Conservation (phyloP, 2,113 vertebrate species). For the Mesoclemmys tuberculata region DNA sequence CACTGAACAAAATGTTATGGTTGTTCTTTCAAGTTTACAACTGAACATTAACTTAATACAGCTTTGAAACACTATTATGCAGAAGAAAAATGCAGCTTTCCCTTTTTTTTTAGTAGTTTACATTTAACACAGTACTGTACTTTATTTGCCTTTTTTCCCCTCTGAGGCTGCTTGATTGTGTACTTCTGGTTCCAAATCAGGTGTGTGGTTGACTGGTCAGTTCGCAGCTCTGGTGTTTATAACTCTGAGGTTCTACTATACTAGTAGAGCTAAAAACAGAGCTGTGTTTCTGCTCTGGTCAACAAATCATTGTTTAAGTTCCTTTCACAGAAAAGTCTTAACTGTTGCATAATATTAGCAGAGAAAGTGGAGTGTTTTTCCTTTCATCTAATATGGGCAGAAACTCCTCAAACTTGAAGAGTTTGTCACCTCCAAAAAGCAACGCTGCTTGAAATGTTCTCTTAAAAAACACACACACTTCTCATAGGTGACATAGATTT, state of each 20-base stretch:
- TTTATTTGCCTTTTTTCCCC: too few species aligned
- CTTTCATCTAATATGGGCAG: neutral
- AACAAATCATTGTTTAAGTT: constrained; percentile 46
- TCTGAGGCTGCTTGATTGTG: too few species aligned
- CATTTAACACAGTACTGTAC: too few species aligned
- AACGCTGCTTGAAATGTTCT: neutral
- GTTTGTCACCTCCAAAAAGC: neutral
- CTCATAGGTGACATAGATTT: neutral
- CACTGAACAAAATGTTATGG: too few species aligned
- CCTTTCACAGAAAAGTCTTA: constrained; percentile 2
- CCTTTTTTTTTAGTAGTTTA: too few species aligned
- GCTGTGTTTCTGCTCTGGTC: constrained; percentile 19
- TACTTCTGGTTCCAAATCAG: too few species aligned
- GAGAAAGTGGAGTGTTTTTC: neutral
- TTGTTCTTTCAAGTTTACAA: too few species aligned
- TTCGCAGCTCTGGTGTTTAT: too few species aligned
- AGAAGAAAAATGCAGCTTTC: too few species aligned
- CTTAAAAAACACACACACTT: rapidly evolving
- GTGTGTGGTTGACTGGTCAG: too few species aligned
- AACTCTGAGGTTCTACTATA: neutral
- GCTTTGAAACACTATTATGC: too few species aligned
- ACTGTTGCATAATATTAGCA: neutral
- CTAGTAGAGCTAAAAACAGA: neutral
- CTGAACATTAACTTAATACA: too few species aligned
- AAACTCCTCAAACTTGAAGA: neutral